phyloP scores from a whole-genome alignment of 1,140 invertebrate species.

The Magallana ariakensis region DNA sequence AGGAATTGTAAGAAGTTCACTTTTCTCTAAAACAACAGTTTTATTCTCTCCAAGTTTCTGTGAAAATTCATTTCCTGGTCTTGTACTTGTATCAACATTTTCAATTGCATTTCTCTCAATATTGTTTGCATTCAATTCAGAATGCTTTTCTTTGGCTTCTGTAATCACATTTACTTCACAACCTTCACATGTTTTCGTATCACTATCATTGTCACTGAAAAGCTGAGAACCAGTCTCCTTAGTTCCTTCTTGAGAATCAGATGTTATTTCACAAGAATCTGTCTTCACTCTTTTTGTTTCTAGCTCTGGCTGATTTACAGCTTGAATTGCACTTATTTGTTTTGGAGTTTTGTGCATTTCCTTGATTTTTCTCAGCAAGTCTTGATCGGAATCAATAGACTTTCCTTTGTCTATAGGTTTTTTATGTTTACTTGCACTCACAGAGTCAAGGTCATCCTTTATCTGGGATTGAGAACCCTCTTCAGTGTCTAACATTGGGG shows the following conservation, averaged over 20 bases:
- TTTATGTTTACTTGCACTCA: not conserved
- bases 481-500: not conserved
- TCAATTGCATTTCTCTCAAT: not conserved
- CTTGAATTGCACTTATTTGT: no score
- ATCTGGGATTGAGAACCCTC: not conserved
- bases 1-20: not conserved
- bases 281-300: not conserved
- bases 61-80: not conserved
- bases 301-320: not conserved
- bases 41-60: not conserved
- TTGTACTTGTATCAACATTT: not conserved
- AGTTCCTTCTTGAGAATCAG: not conserved
- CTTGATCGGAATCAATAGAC: not conserved
- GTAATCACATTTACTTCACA: not conserved
- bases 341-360: slow-evolving; percentile 19
- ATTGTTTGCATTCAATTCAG: not conserved
- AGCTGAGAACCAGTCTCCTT: not conserved
- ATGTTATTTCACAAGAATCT: not conserved
- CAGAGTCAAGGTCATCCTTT: slow-evolving; percentile 23
- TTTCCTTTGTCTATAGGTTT: not conserved
- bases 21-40: no score
- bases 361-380: slow-evolving; percentile 3
- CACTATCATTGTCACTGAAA: not conserved
- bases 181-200: not conserved
- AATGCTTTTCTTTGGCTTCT: not conserved